A percentile compares a stretch with the other conserved stretches of the same genome.
Conservation (phyloP, 2,113 vertebrate species). For the Urocitellus parryii region DNA sequence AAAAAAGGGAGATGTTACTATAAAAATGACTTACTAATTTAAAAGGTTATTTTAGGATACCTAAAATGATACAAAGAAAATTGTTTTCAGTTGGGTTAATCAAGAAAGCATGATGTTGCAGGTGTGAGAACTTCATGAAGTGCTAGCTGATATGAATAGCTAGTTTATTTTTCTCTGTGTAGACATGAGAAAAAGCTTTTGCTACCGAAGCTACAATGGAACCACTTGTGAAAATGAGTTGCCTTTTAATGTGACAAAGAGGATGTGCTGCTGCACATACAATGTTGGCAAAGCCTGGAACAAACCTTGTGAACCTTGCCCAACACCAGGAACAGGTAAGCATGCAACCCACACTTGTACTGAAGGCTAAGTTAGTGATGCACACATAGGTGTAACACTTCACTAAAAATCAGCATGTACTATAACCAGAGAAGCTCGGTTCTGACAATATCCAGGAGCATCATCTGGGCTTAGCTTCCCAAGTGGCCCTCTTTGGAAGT, state of each 20-base stretch:
- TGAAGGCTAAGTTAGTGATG: accelerated
- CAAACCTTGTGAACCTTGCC: constrained; percentile 91
- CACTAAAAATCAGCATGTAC: accelerated
- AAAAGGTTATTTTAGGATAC: not conserved
- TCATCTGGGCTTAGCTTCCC: accelerated
- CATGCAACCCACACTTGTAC: accelerated
- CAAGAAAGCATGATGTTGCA: not conserved
- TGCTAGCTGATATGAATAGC: not conserved
- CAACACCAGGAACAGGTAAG: constrained; percentile 89
- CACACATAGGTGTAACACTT: accelerated
- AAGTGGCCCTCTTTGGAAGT: not conserved
- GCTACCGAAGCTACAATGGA: constrained; percentile 91
- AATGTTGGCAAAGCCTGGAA: constrained; percentile 94
- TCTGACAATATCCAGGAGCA: not conserved
- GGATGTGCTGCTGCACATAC: constrained; percentile 92
- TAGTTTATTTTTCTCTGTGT: constrained; percentile 1
- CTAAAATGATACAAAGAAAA: not conserved
- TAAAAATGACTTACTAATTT: not conserved
- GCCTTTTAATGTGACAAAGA: constrained; percentile 91
- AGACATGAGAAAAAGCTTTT: constrained; percentile 94
- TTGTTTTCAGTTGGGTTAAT: not conserved
- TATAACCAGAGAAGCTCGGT: not conserved
- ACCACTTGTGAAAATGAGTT: constrained; percentile 91
- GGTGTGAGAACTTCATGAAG: too few species aligned
- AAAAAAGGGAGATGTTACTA: not conserved